phyloP scores from a whole-genome alignment of 1,140 invertebrate genomes.

The Sycobia sp. region DNA sequence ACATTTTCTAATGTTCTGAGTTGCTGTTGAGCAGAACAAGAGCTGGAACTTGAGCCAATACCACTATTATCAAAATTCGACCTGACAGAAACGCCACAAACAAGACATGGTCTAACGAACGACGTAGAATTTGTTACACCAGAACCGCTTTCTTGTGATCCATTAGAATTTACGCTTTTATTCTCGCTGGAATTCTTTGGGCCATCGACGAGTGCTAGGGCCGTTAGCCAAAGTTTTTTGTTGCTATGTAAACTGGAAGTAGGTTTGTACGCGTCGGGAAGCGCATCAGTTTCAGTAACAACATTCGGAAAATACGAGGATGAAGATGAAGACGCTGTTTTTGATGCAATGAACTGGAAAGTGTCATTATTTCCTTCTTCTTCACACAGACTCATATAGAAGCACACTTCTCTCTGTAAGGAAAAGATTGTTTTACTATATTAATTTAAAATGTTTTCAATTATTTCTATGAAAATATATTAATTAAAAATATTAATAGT shows the following conservation, averaged over 20 bases:
- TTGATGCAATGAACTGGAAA: conserved; percentile 51
- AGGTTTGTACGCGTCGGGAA: conserved; percentile 48
- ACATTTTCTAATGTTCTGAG: conserved; percentile 57
- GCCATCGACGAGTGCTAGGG: conserved; percentile 61
- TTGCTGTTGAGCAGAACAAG: conserved; percentile 36
- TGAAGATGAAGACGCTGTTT: conserved; percentile 43
- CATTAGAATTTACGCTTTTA: conserved; percentile 37
- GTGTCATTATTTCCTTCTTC: conserved; percentile 54
- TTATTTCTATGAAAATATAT: background rate
- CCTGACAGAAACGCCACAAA: conserved; percentile 58
- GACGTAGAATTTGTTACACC: background rate
- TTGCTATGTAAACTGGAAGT: conserved; percentile 24
- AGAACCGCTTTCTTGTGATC: background rate
- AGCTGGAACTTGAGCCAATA: background rate
- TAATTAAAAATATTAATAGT: background rate
- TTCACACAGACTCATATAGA: conserved; percentile 51
- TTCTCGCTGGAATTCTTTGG: conserved; percentile 39
- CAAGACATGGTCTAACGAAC: conserved; percentile 55
- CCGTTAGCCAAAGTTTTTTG: conserved; percentile 56
- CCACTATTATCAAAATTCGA: conserved; percentile 19
- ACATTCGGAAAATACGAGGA: conserved; percentile 49
- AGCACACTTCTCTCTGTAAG: conserved; percentile 54
- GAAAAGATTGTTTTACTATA: conserved; percentile 7
- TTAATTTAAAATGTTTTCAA: background rate
- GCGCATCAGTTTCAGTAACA: conserved; percentile 47